These are phyloP conservation scores for Misgurnus mizolepis DNA, from an alignment of 2,113 vertebrate species.

Conservation along the genomic window DNA sequence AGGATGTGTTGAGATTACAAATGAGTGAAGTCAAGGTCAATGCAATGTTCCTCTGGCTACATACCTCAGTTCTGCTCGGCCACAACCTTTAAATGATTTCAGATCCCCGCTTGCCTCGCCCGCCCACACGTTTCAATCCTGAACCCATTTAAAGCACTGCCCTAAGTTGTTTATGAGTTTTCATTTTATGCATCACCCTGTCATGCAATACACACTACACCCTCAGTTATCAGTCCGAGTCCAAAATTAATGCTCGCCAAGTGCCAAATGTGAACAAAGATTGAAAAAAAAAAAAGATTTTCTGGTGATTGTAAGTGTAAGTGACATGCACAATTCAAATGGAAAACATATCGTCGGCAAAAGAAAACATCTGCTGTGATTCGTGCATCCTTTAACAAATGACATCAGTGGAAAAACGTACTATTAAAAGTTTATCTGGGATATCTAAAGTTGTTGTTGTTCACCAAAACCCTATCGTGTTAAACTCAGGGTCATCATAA, in stretches of 20 bases:
- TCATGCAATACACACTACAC: not conserved
- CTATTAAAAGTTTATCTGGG: not conserved
- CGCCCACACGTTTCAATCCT: not conserved
- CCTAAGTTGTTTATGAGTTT: not conserved
- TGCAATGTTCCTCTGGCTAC: conserved; percentile 24
- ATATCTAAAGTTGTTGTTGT: no score
- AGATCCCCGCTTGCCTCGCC: conserved; percentile 41
- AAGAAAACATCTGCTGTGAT: not conserved
- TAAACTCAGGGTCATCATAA: no score
- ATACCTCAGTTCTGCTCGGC: conserved; percentile 43
- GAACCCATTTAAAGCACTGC: not conserved
- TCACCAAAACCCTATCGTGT: no score
- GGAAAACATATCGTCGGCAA: not conserved
- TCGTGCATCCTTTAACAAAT: not conserved
- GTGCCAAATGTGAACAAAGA: not conserved
- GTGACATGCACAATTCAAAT: not conserved
- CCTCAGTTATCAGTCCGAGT: not conserved
- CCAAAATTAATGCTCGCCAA: not conserved
- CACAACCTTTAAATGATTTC: conserved; percentile 32
- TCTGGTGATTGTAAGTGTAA: not conserved
- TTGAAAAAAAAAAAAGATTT: no score
- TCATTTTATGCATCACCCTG: not conserved
- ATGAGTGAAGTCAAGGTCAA: conserved; percentile 22
- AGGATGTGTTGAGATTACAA: conserved; percentile 28
- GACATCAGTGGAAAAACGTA: not conserved